phyloP scores from a whole-genome alignment of 2,888 invertebrate species.

The Orchesella flavescens region DNA sequence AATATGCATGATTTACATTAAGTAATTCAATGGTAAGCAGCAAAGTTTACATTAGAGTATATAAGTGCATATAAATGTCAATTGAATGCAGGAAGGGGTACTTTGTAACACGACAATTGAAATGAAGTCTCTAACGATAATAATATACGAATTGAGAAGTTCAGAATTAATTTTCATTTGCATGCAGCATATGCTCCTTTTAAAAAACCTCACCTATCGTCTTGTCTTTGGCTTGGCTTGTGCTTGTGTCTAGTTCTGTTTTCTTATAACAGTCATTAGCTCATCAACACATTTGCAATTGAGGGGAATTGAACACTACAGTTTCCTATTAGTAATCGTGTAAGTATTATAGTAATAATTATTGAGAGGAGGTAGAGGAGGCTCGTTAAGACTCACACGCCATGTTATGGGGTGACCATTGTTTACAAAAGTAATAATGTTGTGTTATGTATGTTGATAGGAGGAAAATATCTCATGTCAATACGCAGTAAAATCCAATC shows the following conservation, averaged over 20 bases:
- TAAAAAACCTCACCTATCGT: background rate
- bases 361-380: background rate
- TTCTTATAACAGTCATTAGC: slow-evolving; percentile 39
- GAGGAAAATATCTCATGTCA: slow-evolving; percentile 21
- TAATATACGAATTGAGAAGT: background rate
- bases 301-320: slow-evolving; percentile 1
- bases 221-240: background rate
- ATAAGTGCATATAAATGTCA: too few species aligned
- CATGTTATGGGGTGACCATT: background rate
- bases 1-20: background rate
- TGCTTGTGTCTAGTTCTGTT: background rate
- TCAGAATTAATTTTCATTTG: slow-evolving; percentile 45
- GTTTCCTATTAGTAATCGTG: slow-evolving; percentile 14
- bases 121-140: too few species aligned
- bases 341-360: background rate
- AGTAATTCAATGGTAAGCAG: slow-evolving; percentile 11
- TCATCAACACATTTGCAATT: slow-evolving; percentile 35
- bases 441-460: slow-evolving; percentile 15
- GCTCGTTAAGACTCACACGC: slow-evolving; percentile 17
- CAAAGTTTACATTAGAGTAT: too few species aligned
- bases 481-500: slow-evolving; percentile 26
- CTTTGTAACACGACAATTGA: too few species aligned
- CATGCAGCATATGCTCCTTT: slow-evolving; percentile 24
- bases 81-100: too few species aligned
- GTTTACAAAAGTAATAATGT: slow-evolving; percentile 15